Base-by-base conservation (phyloP, 2,888 invertebrate genomes). In the Dasysyrphus tricinctus region DNA sequence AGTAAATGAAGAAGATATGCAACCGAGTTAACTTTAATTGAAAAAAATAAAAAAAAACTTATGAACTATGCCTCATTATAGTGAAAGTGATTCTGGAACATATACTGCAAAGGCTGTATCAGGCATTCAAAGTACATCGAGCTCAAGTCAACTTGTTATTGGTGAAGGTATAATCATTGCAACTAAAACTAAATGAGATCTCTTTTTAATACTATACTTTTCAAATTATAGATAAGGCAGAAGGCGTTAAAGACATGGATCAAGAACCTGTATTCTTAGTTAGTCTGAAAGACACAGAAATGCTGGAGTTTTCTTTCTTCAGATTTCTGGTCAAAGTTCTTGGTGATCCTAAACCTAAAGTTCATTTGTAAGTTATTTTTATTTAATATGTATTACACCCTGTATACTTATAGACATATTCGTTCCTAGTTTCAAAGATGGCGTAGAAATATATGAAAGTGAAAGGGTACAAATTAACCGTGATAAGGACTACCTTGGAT, bases 51-150 rank as follows among this genome's bases (percentile, higher is more conserved):
- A n/a, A n/a, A 14, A 1, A 4, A 1, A 32, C 32, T 14, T 29
- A 54, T 54, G 3, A 14, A 29, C 24, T 29, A 5, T 54, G 12
- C 1, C 0, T 54, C 7, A 32, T 37, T 32, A 5, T 51, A 93
- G 94, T 84, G 94, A 96, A 89, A 95, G 94, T 37, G 98, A 98
- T 92, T 94, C 95, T n/a, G 98, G 98, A 65, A 94, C 97, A 56
- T 99, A 99, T 92, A 97, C 97, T 0, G 97, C 97, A 59, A 95
- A 97, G 88, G 98, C 98, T 24, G 95, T 96, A 80, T 97, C 97
- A 90, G 93, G 94, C 34, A 94, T 95, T 79, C 97, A 98, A 83
- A 96, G 96, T 89, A 94, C 96, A 57, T 95, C 96, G 82, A 97
- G 97, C 92, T 97, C 97, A 51, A 97, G 97, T 82, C 97, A 97